These are phyloP conservation scores for Chloropsis cyanopogon DNA, from an alignment of 2,113 vertebrate species.

Conservation along the genomic window DNA sequence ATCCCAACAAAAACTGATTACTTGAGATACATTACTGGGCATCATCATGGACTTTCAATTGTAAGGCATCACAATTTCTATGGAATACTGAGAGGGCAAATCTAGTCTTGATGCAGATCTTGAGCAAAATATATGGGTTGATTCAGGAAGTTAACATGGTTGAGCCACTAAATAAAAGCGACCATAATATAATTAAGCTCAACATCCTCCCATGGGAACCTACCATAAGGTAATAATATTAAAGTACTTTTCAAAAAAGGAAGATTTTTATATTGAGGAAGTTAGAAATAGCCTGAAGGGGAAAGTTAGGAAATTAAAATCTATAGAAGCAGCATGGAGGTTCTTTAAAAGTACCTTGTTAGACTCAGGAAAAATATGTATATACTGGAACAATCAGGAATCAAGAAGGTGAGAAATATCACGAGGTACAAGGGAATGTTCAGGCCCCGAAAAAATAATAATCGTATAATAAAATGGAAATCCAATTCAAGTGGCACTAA, in stretches of 20 bases:
- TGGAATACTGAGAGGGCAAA: slow-evolving; percentile 26
- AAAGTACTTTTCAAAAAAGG: slow-evolving; percentile 66
- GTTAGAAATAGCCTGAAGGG: slow-evolving; percentile 66
- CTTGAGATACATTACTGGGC: neutral
- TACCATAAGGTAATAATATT: slow-evolving; percentile 70
- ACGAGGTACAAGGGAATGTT: neutral
- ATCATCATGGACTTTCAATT: neutral
- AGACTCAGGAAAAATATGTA: slow-evolving; percentile 3
- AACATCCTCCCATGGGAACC: slow-evolving; percentile 65
- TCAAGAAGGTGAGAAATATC: slow-evolving; percentile 61
- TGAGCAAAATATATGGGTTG: slow-evolving; percentile 39
- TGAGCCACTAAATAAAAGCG: slow-evolving; percentile 71
- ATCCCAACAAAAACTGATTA: neutral
- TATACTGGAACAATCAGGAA: slow-evolving; percentile 55
- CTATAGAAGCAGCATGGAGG: slow-evolving; percentile 36
- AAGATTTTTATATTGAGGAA: slow-evolving; percentile 71
- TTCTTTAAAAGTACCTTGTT: slow-evolving; percentile 45
- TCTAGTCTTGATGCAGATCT: slow-evolving; percentile 48
- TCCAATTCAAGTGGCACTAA: slow-evolving; percentile 30
- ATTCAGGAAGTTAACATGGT: slow-evolving; percentile 71
- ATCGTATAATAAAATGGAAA: slow-evolving; percentile 53
- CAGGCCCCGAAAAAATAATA: slow-evolving; percentile 34
- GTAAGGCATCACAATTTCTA: neutral
- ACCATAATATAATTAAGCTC: slow-evolving; percentile 73
- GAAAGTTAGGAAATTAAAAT: slow-evolving; percentile 70